These are phyloP conservation scores for Procambarus virginalis DNA, from an alignment of 1,140 invertebrate species.

Conservation along the genomic window DNA sequence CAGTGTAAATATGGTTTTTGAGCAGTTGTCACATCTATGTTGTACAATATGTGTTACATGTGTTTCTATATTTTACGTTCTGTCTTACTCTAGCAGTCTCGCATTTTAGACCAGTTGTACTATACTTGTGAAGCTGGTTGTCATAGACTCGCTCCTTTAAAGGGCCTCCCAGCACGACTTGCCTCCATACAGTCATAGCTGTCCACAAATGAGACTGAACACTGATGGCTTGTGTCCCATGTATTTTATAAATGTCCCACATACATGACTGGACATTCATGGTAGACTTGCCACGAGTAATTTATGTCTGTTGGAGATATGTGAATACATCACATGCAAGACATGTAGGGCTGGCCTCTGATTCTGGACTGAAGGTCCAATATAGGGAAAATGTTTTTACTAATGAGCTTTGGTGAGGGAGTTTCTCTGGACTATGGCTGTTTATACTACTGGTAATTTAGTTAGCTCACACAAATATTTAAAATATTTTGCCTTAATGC, in stretches of 20 bases:
- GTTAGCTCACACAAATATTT: neutral
- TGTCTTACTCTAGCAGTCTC: neutral
- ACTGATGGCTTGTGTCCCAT: neutral
- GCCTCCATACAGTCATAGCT: no score
- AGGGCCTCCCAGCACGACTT: neutral
- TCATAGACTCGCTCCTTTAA: neutral
- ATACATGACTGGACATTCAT: neutral
- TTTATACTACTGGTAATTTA: constrained; percentile 3
- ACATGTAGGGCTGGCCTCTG: neutral
- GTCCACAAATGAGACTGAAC: neutral
- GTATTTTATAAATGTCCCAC: neutral
- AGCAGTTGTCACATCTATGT: neutral
- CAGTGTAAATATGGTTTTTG: constrained; percentile 20
- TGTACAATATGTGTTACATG: neutral
- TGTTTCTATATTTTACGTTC: constrained; percentile 8
- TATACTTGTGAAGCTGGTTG: neutral
- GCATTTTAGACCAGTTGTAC: neutral
- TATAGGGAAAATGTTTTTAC: neutral
- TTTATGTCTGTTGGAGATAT: neutral
- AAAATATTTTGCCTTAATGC: neutral
- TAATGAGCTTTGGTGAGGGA: constrained; percentile 4
- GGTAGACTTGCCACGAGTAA: neutral
- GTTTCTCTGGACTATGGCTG: constrained; percentile 8
- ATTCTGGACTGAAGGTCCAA: neutral
- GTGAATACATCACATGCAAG: neutral